Evolutionary conservation across 2,113 vertebrate species (phyloP).

Genomic region (Chionis minor): DNA sequence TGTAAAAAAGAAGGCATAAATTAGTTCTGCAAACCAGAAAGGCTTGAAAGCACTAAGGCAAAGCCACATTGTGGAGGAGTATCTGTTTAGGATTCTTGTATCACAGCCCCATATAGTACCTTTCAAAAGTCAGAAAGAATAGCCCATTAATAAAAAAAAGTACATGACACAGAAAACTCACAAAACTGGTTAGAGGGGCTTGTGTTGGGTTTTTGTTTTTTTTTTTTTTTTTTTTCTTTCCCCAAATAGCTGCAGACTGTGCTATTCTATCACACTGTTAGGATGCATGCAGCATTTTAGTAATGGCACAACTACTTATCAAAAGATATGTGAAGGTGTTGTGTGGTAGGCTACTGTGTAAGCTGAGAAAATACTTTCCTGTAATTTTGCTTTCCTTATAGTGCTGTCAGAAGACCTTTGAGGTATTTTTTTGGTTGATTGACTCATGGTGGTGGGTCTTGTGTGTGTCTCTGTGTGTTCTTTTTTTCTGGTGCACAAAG

Average conservation of each 20-base stretch:
- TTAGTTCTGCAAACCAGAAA: neutral
- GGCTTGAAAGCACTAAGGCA: neutral
- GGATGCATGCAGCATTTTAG: neutral
- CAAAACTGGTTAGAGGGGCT: neutral
- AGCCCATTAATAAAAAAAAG: neutral
- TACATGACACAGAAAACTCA: neutral
- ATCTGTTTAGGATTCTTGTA: neutral
- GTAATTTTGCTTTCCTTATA: neutral
- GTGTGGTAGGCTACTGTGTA: neutral
- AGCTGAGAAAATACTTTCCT: neutral
- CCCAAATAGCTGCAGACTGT: neutral
- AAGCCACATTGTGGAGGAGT: neutral
- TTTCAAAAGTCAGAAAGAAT: neutral
- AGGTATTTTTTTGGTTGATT: accelerated
- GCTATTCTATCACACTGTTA: neutral
- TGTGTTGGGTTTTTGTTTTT: neutral
- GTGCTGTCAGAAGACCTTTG: neutral
- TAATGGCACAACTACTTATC: neutral
- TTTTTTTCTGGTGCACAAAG: neutral
- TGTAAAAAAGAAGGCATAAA: neutral
- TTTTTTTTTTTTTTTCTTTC: neutral
- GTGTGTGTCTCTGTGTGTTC: too few relatives aligned
- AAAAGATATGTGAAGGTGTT: neutral
- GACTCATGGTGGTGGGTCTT: neutral
- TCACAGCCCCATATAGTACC: neutral